Evolutionary conservation across 2,888 invertebrate genomes (phyloP).

Genomic region (Caenorhabditis virilis): DNA sequence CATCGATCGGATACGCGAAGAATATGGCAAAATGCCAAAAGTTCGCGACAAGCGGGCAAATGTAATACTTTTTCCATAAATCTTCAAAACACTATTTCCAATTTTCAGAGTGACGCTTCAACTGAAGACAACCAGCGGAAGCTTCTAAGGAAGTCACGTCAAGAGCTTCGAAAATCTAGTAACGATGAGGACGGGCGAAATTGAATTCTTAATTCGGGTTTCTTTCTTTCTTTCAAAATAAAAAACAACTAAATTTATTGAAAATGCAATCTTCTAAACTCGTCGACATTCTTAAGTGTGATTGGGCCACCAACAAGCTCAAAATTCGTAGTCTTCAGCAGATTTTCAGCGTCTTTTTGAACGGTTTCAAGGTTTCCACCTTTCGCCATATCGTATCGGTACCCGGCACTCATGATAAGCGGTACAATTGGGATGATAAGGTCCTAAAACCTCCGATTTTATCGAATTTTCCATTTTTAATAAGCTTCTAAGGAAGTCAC

Average conservation of each 20-base stretch:
- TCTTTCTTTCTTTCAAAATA: not conserved
- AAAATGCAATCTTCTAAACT: slow-evolving; percentile 22
- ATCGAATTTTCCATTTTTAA: not conserved
- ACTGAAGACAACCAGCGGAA: slow-evolving; percentile 23
- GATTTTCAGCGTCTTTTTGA: slow-evolving; percentile 31
- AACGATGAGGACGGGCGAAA: slow-evolving; percentile 27
- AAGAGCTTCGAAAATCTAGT: slow-evolving; percentile 29
- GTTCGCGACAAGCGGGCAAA: slow-evolving; percentile 24
- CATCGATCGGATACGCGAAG: slow-evolving; percentile 29
- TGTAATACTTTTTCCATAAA: slow-evolving; percentile 7
- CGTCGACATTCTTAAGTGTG: slow-evolving; percentile 39
- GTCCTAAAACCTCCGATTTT: slow-evolving; percentile 39
- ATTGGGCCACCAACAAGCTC: slow-evolving; percentile 31
- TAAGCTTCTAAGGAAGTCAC: too few relatives aligned
- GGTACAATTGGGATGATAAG: slow-evolving; percentile 56
- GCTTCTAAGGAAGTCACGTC: slow-evolving; percentile 30
- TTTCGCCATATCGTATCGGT: slow-evolving; percentile 50
- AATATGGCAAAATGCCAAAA: slow-evolving; percentile 32
- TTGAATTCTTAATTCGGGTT: slow-evolving; percentile 6
- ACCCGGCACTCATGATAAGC: slow-evolving; percentile 52
- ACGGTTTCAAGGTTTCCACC: slow-evolving; percentile 38
- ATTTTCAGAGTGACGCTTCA: slow-evolving; percentile 32
- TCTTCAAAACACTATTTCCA: not conserved
- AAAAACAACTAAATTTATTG: too few relatives aligned
- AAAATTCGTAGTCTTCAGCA: slow-evolving; percentile 17